A percentile compares a stretch with the other conserved stretches of the same genome.
phyloP scores from a whole-genome alignment of 2,797 vertebrate species.

The Hippopotamyrus pictus region DNA sequence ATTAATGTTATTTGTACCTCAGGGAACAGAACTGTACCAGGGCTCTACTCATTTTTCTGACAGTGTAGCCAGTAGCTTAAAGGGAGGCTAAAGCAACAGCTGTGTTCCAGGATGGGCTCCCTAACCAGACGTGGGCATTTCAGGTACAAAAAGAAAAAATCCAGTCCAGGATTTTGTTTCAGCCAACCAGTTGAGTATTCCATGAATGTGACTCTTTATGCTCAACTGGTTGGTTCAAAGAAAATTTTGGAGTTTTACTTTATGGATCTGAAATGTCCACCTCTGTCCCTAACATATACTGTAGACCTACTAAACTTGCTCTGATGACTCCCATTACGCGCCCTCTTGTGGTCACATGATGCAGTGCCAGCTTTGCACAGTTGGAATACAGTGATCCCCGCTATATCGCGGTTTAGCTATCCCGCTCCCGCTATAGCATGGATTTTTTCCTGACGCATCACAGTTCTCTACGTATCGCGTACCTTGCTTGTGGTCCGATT shows the following conservation, averaged over 20 bases:
- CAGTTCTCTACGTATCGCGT: no score
- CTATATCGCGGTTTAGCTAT: background rate
- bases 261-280: background rate
- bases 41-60: background rate
- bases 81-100: background rate
- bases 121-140: background rate
- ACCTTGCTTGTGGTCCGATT: no score
- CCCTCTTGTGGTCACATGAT: background rate
- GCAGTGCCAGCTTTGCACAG: background rate
- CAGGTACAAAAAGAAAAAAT: background rate
- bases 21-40: background rate
- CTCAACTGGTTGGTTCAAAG: background rate
- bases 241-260: background rate
- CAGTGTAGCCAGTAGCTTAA: background rate
- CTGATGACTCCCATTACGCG: background rate
- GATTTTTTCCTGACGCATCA: no score
- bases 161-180: background rate
- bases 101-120: background rate
- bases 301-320: background rate
- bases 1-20: background rate
- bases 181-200: background rate
- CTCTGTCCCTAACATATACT: background rate
- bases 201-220: background rate
- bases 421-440: no score
- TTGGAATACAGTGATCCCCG: background rate